These are phyloP conservation scores for Propithecus deckenii DNA, from an alignment of 2,797 vertebrate species.

Conservation along the genomic window DNA sequence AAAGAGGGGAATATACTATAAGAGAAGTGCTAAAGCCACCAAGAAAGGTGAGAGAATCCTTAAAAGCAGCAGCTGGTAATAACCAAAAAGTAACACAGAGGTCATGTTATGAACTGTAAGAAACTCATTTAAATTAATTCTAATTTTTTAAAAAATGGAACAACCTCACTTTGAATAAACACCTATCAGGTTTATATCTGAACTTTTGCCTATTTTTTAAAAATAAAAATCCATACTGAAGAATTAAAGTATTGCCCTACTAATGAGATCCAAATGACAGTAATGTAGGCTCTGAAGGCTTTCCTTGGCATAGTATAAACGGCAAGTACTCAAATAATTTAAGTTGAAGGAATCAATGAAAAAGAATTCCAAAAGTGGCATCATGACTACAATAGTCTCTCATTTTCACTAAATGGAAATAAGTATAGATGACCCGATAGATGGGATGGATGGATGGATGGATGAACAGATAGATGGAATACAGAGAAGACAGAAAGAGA, in stretches of 20 bases:
- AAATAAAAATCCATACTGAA: slow-evolving; percentile 18
- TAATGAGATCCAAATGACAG: neutral
- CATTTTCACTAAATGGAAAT: slow-evolving; percentile 26
- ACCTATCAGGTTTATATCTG: neutral
- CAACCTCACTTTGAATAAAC: neutral
- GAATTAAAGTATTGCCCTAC: neutral
- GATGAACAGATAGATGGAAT: neutral
- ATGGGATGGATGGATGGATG: neutral
- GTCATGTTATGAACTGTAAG: neutral
- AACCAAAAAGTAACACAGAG: slow-evolving; percentile 17
- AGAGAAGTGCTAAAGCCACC: neutral
- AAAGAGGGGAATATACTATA: neutral
- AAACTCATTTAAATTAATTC: slow-evolving; percentile 26
- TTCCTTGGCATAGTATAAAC: neutral
- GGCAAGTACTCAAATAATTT: neutral
- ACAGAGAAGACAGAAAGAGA: neutral
- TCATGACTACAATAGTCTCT: neutral
- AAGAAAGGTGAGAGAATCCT: neutral
- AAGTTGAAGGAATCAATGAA: slow-evolving; percentile 4
- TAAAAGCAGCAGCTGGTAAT: slow-evolving; percentile 16
- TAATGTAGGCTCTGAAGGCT: neutral
- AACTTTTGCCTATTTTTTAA: neutral
- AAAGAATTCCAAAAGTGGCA: slow-evolving; percentile 11
- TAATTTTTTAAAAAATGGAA: neutral
- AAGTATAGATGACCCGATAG: neutral